Percentiles rank a stretch among this genome's conserved stretches.
These are phyloP conservation scores for Chrosomus eos DNA, from an alignment of 2,797 vertebrate species.

Conservation along the genomic window DNA sequence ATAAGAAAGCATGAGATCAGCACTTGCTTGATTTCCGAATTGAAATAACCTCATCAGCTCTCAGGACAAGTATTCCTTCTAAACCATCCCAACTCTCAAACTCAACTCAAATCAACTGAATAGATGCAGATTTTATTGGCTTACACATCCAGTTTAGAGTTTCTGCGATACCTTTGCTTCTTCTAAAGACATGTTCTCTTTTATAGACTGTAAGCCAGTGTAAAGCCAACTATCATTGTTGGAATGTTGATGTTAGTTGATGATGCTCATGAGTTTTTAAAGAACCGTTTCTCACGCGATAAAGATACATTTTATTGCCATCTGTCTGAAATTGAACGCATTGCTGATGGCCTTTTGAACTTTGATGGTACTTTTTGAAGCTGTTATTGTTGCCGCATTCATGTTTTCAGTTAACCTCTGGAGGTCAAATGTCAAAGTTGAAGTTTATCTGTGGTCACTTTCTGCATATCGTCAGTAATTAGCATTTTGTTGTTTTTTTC, in stretches of 20 bases:
- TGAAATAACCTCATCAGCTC: conserved; percentile 40
- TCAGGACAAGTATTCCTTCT: background rate
- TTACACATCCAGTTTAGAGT: background rate
- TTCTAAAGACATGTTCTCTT: background rate
- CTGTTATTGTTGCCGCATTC: conserved; percentile 10
- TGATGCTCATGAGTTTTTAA: background rate
- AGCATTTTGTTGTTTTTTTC: conserved; percentile 47
- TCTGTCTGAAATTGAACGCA: conserved; percentile 12
- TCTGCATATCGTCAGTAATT: conserved; percentile 26
- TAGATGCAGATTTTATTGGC: background rate
- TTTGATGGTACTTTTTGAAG: conserved; percentile 8
- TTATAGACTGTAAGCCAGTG: conserved; percentile 7
- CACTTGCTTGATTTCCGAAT: conserved; percentile 44
- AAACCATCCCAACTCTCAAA: background rate
- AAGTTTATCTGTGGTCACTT: conserved; percentile 33
- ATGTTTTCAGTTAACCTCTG: conserved; percentile 18
- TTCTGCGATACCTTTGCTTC: background rate
- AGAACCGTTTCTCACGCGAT: conserved; percentile 15
- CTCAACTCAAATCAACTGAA: background rate
- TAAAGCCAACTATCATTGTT: background rate
- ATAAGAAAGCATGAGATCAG: conserved; percentile 49
- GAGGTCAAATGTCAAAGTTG: conserved; percentile 33
- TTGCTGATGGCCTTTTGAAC: conserved; percentile 45
- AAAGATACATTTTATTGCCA: conserved; percentile 10
- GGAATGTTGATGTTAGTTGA: conserved; percentile 17